A percentile compares a stretch with the other conserved stretches of the same genome.
phyloP scores from a whole-genome alignment of 2,797 vertebrate species.

The Nannoperca australis region DNA sequence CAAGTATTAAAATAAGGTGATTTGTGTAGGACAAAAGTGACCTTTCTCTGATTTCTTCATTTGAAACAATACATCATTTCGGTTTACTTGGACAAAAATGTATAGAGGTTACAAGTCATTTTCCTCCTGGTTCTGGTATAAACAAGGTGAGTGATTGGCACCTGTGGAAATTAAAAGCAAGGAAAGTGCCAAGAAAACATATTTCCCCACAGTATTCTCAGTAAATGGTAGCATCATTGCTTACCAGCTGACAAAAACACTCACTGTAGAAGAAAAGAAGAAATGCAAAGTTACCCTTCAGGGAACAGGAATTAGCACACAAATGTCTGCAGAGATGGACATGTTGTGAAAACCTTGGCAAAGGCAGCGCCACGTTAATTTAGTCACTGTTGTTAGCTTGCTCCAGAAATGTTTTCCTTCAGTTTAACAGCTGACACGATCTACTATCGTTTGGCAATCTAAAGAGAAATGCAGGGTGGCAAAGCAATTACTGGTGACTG shows the following conservation, averaged over 20 bases:
- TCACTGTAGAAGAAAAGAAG: neutral
- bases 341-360: conserved; percentile 40
- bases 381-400: conserved; percentile 35
- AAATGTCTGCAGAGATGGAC: conserved; percentile 34
- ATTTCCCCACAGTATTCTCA: conserved; percentile 17
- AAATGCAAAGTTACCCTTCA: conserved; percentile 51
- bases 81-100: neutral
- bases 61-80: neutral
- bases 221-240: conserved; percentile 24
- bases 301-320: conserved; percentile 43
- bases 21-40: neutral
- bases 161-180: conserved; percentile 23
- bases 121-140: neutral
- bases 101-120: neutral
- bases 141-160: conserved; percentile 7
- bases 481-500: conserved; percentile 70
- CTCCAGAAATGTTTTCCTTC: conserved; percentile 49
- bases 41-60: neutral
- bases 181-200: conserved; percentile 11
- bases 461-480: conserved; percentile 51
- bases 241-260: conserved; percentile 24
- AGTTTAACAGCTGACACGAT: conserved; percentile 62
- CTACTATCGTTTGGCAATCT: conserved; percentile 57
- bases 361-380: conserved; percentile 48
- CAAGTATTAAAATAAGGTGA: neutral